phyloP scores from a whole-genome alignment of 2,888 invertebrate species.

The Cosmorhoe ocellata region DNA sequence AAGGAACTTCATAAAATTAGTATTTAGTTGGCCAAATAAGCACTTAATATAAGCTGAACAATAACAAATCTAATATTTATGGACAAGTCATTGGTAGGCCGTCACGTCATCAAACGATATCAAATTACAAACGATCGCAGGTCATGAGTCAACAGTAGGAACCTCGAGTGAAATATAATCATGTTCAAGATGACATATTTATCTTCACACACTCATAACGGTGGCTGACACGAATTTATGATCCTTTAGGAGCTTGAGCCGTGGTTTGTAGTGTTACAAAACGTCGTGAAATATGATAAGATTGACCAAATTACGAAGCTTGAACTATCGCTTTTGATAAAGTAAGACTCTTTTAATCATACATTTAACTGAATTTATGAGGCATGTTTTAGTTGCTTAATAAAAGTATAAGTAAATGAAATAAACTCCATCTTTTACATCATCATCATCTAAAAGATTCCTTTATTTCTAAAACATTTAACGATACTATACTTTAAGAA shows the following conservation, averaged over 20 bases:
- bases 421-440: too few species aligned
- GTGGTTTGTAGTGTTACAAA: slow-evolving; percentile 5
- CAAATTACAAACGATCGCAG: slow-evolving; percentile 39
- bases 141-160: slow-evolving; percentile 44
- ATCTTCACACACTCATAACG: slow-evolving; percentile 25
- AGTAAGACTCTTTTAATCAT: too few species aligned
- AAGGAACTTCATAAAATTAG: too few species aligned
- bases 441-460: too few species aligned
- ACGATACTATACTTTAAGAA: too few species aligned
- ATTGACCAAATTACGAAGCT: slow-evolving; percentile 1
- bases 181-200: slow-evolving; percentile 28
- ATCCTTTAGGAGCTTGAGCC: slow-evolving; percentile 10
- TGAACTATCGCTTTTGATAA: slow-evolving; percentile 14
- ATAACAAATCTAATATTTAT: neutral
- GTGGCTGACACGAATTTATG: slow-evolving; percentile 24
- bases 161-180: slow-evolving; percentile 27
- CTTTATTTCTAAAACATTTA: too few species aligned
- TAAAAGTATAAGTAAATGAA: too few species aligned
- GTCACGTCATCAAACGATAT: slow-evolving; percentile 30
- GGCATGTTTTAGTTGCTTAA: too few species aligned
- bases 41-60: neutral
- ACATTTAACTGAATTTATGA: too few species aligned
- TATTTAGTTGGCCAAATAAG: too few species aligned
- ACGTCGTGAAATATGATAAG: neutral
- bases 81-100: slow-evolving; percentile 1